phyloP scores from a whole-genome alignment of 2,888 invertebrate species.

The Lamproptera curius region DNA sequence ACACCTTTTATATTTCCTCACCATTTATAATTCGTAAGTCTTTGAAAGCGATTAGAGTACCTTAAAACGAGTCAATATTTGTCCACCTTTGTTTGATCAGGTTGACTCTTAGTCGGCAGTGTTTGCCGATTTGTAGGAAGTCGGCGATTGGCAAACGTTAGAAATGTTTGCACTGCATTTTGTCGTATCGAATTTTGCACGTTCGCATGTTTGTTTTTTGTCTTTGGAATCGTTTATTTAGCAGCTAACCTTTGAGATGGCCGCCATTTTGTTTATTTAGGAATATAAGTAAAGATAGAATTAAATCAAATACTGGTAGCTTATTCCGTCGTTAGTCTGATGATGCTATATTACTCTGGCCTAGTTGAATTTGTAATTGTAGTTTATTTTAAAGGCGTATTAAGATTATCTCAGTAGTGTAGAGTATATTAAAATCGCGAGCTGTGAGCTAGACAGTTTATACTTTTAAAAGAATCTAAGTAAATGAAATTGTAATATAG shows the following conservation, averaged over 20 bases:
- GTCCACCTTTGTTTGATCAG: conserved; percentile 46
- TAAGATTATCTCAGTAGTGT: too few relatives aligned
- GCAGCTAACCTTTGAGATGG: background rate
- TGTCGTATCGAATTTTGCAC: conserved; percentile 14
- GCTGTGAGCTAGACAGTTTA: too few relatives aligned
- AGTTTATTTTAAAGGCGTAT: too few relatives aligned
- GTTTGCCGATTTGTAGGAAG: conserved; percentile 24
- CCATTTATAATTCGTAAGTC: background rate
- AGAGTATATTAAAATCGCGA: too few relatives aligned
- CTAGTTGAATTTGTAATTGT: too few relatives aligned
- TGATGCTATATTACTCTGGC: too few relatives aligned
- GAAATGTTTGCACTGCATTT: conserved; percentile 19
- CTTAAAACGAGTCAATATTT: conserved; percentile 51
- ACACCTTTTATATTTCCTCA: background rate
- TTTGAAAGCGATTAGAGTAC: conserved; percentile 39
- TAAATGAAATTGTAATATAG: too few relatives aligned
- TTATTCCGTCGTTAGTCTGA: too few relatives aligned
- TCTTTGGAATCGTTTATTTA: background rate
- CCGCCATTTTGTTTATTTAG: background rate
- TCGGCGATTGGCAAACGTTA: conserved; percentile 19
- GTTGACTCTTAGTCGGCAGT: conserved; percentile 17
- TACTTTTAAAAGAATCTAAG: too few relatives aligned
- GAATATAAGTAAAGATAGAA: background rate
- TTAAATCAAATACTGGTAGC: too few relatives aligned
- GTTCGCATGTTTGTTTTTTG: background rate